Evolutionary conservation across 2,113 vertebrate genomes (phyloP).

Genomic region (Tautogolabrus adspersus): DNA sequence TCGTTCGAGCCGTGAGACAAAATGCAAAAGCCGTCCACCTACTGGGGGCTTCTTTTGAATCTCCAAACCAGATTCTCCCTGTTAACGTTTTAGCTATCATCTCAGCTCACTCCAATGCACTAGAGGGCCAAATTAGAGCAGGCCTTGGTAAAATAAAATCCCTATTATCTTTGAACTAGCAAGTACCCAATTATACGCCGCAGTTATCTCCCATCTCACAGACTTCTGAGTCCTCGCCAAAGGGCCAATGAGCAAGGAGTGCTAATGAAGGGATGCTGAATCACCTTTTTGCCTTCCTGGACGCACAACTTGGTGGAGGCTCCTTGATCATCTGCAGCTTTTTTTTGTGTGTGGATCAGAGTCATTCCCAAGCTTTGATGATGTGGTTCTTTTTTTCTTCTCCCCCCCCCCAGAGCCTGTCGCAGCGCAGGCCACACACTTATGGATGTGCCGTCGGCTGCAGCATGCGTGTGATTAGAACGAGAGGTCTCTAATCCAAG

Average conservation of each 20-base stretch:
- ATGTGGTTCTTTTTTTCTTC: background rate
- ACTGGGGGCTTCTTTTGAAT: slow-evolving; percentile 20
- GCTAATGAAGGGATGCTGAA: slow-evolving; percentile 69
- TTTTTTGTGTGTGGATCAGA: slow-evolving; percentile 39
- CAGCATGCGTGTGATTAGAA: slow-evolving; percentile 41
- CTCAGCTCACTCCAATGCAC: slow-evolving; percentile 29
- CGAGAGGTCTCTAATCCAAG: slow-evolving; percentile 45
- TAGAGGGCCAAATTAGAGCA: slow-evolving; percentile 68
- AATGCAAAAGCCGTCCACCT: slow-evolving; percentile 42
- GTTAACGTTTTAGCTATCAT: slow-evolving; percentile 43
- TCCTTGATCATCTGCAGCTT: slow-evolving; percentile 38
- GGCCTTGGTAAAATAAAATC: slow-evolving; percentile 67
- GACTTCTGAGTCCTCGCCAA: slow-evolving; percentile 61
- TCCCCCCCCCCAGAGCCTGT: slow-evolving; percentile 2
- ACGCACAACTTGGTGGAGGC: slow-evolving; percentile 34
- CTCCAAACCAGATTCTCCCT: slow-evolving; percentile 49
- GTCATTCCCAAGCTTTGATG: slow-evolving; percentile 59
- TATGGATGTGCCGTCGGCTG: slow-evolving; percentile 11
- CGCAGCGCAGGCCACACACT: slow-evolving; percentile 36
- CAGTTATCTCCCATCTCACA: slow-evolving; percentile 66
- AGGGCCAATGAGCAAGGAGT: slow-evolving; percentile 48
- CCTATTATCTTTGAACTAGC: slow-evolving; percentile 74
- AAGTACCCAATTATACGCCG: slow-evolving; percentile 68
- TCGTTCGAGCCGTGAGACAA: slow-evolving; percentile 19
- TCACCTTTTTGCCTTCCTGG: slow-evolving; percentile 64